Conservation (phyloP, 2,888 invertebrate species). For the Hypomecis punctinalis region DNA sequence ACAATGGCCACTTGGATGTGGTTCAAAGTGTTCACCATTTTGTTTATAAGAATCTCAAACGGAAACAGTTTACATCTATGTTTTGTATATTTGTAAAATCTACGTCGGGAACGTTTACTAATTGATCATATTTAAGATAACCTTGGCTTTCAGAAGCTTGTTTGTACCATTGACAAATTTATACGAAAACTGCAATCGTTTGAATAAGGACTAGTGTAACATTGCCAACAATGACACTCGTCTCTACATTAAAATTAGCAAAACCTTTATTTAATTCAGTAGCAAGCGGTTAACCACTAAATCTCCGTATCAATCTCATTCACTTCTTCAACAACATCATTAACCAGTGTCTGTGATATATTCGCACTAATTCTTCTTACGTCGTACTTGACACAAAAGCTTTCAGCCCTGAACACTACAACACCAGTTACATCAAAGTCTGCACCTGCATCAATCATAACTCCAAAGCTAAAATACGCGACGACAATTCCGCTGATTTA, state of each 20-base stretch:
- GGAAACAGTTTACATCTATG: constrained; percentile 20
- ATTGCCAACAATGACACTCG: too few relatives aligned
- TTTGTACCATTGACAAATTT: neutral
- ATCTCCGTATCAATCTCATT: neutral
- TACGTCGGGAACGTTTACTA: neutral
- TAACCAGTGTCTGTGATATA: constrained; percentile 6
- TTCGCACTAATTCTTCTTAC: constrained; percentile 14
- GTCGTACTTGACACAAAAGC: constrained; percentile 24
- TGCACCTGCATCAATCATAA: constrained; percentile 43
- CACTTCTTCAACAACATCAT: neutral
- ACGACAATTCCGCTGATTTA: constrained; percentile 62
- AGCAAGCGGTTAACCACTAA: neutral
- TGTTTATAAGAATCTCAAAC: constrained; percentile 25
- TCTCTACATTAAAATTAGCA: neutral
- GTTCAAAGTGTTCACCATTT: constrained; percentile 26
- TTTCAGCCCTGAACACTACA: constrained; percentile 20
- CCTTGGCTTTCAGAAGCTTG: neutral
- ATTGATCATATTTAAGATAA: neutral
- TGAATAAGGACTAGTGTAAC: too few relatives aligned
- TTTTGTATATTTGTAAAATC: constrained; percentile 9
- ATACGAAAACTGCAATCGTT: too few relatives aligned
- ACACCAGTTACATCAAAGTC: constrained; percentile 42
- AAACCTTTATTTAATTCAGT: neutral
- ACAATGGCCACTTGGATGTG: constrained; percentile 22
- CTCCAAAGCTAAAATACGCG: constrained; percentile 42